Percentiles rank a stretch among this genome's conserved stretches.
Evolutionary conservation across 2,113 vertebrate genomes (phyloP).

Genomic region (Nothocercus julius): DNA sequence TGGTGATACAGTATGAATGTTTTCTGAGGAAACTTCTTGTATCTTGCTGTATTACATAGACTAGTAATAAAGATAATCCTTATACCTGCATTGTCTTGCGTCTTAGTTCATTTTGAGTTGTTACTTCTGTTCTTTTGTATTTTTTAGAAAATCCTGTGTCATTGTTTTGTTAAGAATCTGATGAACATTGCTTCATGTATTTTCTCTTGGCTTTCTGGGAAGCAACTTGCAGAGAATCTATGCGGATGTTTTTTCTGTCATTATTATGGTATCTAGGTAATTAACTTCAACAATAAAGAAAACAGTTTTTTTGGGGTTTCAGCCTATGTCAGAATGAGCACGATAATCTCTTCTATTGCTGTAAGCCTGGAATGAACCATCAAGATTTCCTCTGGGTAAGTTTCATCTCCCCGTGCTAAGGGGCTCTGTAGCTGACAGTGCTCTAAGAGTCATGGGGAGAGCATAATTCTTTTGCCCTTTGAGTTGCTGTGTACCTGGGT

Average conservation of each 20-base stretch:
- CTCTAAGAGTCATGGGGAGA: fast-evolving
- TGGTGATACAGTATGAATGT: neutral
- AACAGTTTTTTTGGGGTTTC: neutral
- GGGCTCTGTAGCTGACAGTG: neutral
- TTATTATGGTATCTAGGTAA: neutral
- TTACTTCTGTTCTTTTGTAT: neutral
- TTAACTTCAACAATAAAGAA: neutral
- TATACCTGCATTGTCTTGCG: neutral
- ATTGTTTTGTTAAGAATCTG: neutral
- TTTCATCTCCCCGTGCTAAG: neutral
- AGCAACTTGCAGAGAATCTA: neutral
- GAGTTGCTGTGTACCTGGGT: neutral
- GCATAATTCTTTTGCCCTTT: neutral
- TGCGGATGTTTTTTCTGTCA: neutral
- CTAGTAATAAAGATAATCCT: neutral
- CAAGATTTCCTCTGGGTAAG: neutral
- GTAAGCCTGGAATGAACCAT: neutral
- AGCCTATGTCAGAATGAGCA: neutral
- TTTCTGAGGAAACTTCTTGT: neutral
- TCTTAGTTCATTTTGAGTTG: neutral
- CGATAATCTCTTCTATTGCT: neutral
- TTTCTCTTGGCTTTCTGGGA: constrained; percentile 11
- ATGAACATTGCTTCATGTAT: neutral
- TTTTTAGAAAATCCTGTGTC: neutral
- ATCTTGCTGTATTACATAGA: neutral